Conservation (phyloP, 2,797 vertebrate genomes). For the Silurus lanzhouensis region DNA sequence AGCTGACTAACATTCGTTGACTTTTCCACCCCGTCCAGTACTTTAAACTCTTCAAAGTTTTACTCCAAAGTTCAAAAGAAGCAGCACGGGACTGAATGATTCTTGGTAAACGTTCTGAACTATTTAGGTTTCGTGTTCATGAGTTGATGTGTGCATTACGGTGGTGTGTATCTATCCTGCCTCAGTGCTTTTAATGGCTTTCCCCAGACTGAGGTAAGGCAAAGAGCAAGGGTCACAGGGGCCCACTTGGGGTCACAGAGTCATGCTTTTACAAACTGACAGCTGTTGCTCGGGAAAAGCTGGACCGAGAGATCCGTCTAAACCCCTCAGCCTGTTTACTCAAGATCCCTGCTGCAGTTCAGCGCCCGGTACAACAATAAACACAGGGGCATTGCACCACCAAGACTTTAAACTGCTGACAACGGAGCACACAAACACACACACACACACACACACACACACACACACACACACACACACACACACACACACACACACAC, state of each 20-base stretch:
- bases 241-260: constrained; percentile 34
- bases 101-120: neutral
- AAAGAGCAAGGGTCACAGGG: constrained; percentile 20
- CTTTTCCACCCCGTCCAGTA: too few relatives aligned
- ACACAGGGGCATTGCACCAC: constrained; percentile 58
- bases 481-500: neutral
- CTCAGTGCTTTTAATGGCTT: neutral
- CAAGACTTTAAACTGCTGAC: constrained; percentile 41
- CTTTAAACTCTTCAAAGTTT: neutral
- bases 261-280: constrained; percentile 52
- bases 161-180: neutral
- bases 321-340: constrained; percentile 64
- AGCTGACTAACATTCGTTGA: neutral
- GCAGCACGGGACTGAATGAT: neutral
- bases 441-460: neutral
- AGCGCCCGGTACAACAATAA: constrained; percentile 66
- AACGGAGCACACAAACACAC: neutral
- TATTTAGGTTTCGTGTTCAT: neutral
- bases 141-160: neutral
- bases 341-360: constrained; percentile 62
- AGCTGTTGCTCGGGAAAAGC: constrained; percentile 53
- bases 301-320: constrained; percentile 38
- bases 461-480: neutral
- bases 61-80: neutral
- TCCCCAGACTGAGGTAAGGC: constrained; percentile 27